Conservation (phyloP, 2,113 vertebrate genomes). For the Archilochus colubris region DNA sequence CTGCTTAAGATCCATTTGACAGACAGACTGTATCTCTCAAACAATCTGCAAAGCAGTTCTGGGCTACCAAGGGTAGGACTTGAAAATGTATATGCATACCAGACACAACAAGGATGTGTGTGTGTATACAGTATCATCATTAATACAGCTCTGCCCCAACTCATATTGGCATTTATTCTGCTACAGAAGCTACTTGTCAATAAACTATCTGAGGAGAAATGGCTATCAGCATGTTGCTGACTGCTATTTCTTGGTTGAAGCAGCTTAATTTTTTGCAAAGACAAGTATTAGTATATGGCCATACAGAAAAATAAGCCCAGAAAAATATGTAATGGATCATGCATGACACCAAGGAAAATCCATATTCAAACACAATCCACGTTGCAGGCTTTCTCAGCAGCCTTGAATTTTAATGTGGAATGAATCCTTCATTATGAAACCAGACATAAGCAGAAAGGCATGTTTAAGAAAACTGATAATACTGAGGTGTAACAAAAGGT, state of each 20-base stretch:
- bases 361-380: background rate
- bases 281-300: background rate
- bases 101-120: background rate
- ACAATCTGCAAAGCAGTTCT: background rate
- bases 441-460: background rate
- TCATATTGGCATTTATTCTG: background rate
- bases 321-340: background rate
- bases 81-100: background rate
- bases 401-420: background rate
- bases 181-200: background rate
- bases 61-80: background rate
- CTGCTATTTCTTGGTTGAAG: background rate
- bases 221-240: background rate
- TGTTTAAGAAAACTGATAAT: background rate
- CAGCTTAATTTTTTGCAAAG: background rate
- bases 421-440: background rate
- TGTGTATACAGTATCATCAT: background rate
- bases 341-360: background rate
- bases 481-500: background rate
- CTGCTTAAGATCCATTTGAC: background rate
- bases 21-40: background rate
- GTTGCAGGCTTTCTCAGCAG: background rate
- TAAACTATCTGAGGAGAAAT: background rate
- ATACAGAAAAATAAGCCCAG: background rate
- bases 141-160: background rate